Base-by-base conservation (phyloP, 2,888 invertebrate genomes). In the Acleris cristana region DNA sequence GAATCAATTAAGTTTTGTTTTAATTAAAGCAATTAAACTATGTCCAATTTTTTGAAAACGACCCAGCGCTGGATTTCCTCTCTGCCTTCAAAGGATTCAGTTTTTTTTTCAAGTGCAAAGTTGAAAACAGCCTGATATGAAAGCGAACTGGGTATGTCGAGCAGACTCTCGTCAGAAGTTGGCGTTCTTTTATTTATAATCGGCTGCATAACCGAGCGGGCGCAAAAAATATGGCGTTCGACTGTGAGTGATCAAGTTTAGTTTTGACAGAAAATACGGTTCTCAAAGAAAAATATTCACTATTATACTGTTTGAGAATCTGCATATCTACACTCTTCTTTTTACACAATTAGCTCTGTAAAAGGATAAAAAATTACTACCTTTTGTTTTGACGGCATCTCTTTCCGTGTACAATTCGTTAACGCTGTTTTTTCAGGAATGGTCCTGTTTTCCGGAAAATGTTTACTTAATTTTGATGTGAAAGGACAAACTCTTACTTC, bases 111-210 rank as follows among this genome's bases (percentile, higher is more conserved):
- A 61, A 56, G 44, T 30, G 55, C 26, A 53, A 3, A 55, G 26
- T 51, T 34, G 60, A 34, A 44, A 26, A 57, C 56, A 44, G 61
- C 51, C 40, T 21, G 45, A n/a, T 6, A 45, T 14, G 23, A 16
- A 49, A 51, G 45, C 44, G 62, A 45, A 18, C 57, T 56, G 45
- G 44, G 52, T 52, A 52, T 57, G 61, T 56, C 65, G 61, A 40
- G 48, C 30, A 16, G 48, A 44, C 45, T 52, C 48, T 59, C 34
- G 49, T 57, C 57, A 52, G 48, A 48, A 62, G 45, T 21, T 18
- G 14, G 21, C 12, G 48, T 53, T 56, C 66, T 62, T 66, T 66
- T 61, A 66, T 61, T 66, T 57, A 57, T 52, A 49, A 61, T 61
- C 44, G 40, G 14, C 44, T 23, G 21, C 16, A 44, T 21, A 52